Conservation (phyloP, 2,113 vertebrate species). For the Oreochromis niloticus region DNA sequence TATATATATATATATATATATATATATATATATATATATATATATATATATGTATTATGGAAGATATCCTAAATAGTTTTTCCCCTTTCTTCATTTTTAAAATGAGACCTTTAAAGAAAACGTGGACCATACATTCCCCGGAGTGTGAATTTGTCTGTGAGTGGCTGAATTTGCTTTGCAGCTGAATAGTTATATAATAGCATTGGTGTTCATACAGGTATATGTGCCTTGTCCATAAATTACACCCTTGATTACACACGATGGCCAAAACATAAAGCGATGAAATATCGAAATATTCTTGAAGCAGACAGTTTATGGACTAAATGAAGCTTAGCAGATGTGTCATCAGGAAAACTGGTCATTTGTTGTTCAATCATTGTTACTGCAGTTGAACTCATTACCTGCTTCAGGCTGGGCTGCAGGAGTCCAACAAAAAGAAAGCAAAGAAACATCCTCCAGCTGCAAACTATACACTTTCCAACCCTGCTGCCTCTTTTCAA, state of each 20-base stretch:
- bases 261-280: background rate
- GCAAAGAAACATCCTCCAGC: background rate
- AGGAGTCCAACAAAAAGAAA: background rate
- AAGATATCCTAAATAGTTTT: background rate
- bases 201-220: background rate
- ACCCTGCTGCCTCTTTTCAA: background rate
- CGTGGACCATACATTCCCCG: background rate
- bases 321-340: background rate
- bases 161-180: background rate
- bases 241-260: background rate
- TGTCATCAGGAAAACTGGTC: background rate
- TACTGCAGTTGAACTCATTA: background rate
- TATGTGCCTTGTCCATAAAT: background rate
- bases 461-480: background rate
- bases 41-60: too few species aligned
- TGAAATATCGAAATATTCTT: background rate
- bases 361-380: background rate
- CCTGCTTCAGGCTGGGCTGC: background rate
- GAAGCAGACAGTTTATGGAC: background rate
- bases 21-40: too few species aligned
- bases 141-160: background rate
- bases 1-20: background rate
- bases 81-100: background rate
- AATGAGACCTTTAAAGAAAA: constrained; percentile 33
- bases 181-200: background rate